A percentile compares a stretch with the other conserved stretches of the same genome.
Conservation (phyloP, 2,113 vertebrate species). For the Labeo rohita region DNA sequence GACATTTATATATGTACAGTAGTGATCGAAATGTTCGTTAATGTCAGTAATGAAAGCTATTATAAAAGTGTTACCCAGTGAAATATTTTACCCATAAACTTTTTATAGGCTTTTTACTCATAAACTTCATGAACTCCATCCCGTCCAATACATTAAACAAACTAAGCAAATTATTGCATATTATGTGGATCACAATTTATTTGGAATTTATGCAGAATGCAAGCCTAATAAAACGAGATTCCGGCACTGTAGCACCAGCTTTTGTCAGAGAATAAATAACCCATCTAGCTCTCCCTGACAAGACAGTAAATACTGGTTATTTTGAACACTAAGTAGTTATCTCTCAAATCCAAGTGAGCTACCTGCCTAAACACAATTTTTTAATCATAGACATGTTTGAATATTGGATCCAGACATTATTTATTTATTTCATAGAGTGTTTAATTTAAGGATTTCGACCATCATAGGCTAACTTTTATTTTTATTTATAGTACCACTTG, state of each 20-base stretch:
- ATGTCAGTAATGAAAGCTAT: conserved; percentile 21
- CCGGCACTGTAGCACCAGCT: neutral
- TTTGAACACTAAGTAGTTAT: neutral
- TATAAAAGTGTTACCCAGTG: neutral
- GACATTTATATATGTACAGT: conserved; percentile 8
- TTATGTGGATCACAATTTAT: neutral
- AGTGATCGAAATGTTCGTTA: conserved; percentile 6
- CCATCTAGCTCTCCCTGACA: neutral
- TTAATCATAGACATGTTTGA: neutral
- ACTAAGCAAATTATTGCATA: neutral
- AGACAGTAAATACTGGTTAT: neutral
- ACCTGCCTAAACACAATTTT: neutral
- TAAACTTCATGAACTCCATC: neutral
- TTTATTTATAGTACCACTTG: neutral
- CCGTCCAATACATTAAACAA: conserved; percentile 1
- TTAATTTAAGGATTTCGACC: neutral
- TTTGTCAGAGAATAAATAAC: conserved; percentile 20
- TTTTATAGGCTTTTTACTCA: neutral
- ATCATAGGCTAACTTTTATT: neutral
- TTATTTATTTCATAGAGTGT: neutral
- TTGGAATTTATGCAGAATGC: neutral
- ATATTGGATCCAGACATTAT: neutral
- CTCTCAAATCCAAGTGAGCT: neutral
- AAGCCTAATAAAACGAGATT: neutral
- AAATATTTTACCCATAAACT: neutral